These are phyloP conservation scores for Sarcophilus harrisii DNA, from an alignment of 2,797 vertebrate genomes.

Conservation along the genomic window DNA sequence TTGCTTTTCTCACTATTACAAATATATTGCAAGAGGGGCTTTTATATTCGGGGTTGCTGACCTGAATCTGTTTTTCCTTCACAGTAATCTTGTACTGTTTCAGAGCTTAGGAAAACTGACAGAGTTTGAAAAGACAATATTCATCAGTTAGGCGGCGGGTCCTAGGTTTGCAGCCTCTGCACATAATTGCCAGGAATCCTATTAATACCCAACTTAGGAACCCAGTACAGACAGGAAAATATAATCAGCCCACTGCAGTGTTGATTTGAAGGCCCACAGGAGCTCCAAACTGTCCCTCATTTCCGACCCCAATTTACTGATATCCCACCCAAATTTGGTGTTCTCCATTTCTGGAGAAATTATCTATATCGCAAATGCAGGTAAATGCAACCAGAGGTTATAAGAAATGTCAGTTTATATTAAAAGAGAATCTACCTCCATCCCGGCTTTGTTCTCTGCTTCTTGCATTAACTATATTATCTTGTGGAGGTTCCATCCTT, in stretches of 20 bases:
- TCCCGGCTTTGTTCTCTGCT: constrained; percentile 63
- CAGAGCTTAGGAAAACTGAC: constrained; percentile 78
- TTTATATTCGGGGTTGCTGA: constrained; percentile 84
- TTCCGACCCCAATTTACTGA: constrained; percentile 45
- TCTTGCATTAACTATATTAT: constrained; percentile 65
- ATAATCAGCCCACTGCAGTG: neutral
- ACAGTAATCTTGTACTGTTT: constrained; percentile 72
- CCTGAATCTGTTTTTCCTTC: constrained; percentile 83
- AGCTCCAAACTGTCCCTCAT: neutral
- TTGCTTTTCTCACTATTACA: constrained; percentile 83
- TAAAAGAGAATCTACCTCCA: constrained; percentile 67
- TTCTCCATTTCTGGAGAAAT: constrained; percentile 72
- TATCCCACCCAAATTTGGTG: constrained; percentile 62
- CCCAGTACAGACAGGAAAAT: neutral
- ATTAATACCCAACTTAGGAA: constrained; percentile 22
- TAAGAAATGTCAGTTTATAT: constrained; percentile 69
- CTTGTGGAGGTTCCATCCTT: constrained; percentile 39
- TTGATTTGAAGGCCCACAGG: constrained; percentile 18
- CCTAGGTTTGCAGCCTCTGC: constrained; percentile 62
- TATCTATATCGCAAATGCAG: constrained; percentile 65
- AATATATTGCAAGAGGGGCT: constrained; percentile 73
- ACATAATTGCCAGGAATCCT: constrained; percentile 53
- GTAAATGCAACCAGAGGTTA: constrained; percentile 56
- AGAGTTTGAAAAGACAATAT: constrained; percentile 77
- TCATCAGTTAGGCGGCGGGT: constrained; percentile 58